Conservation (phyloP, 2,797 vertebrate species). For the Sparus aurata region DNA sequence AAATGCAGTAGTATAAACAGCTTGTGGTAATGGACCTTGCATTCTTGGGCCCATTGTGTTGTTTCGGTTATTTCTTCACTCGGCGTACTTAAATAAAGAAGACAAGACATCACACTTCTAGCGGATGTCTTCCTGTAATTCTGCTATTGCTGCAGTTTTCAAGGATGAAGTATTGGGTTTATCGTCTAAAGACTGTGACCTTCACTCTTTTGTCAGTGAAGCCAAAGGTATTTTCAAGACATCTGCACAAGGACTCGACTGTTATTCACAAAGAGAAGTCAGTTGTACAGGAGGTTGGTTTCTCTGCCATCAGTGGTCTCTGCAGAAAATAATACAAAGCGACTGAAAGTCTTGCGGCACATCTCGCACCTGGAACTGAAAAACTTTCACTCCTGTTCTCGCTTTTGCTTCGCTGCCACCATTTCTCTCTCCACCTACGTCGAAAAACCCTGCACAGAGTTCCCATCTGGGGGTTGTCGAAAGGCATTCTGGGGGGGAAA, state of each 20-base stretch:
- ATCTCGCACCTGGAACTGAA: constrained; percentile 41
- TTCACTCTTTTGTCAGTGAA: neutral
- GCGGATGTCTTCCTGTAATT: neutral
- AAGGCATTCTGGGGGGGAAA: constrained; percentile 19
- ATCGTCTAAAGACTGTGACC: neutral
- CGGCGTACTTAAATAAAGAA: neutral
- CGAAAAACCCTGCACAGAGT: neutral
- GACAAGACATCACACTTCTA: neutral
- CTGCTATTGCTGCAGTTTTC: constrained; percentile 4
- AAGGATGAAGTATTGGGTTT: neutral
- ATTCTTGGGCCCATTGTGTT: neutral
- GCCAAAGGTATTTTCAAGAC: neutral
- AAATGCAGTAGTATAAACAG: neutral
- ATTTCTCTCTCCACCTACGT: constrained; percentile 30
- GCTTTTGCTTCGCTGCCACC: constrained; percentile 6
- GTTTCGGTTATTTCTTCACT: neutral
- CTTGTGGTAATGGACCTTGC: neutral
- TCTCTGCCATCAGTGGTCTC: neutral
- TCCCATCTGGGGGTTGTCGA: constrained; percentile 2
- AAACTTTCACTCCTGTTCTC: constrained; percentile 28
- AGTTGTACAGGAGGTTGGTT: neutral
- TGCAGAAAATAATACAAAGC: neutral
- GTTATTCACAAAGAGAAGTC: neutral
- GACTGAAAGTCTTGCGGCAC: neutral
- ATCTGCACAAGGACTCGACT: neutral